Evolutionary conservation across 2,113 vertebrate genomes (phyloP).

Genomic region (Craseonycteris thonglongyai): DNA sequence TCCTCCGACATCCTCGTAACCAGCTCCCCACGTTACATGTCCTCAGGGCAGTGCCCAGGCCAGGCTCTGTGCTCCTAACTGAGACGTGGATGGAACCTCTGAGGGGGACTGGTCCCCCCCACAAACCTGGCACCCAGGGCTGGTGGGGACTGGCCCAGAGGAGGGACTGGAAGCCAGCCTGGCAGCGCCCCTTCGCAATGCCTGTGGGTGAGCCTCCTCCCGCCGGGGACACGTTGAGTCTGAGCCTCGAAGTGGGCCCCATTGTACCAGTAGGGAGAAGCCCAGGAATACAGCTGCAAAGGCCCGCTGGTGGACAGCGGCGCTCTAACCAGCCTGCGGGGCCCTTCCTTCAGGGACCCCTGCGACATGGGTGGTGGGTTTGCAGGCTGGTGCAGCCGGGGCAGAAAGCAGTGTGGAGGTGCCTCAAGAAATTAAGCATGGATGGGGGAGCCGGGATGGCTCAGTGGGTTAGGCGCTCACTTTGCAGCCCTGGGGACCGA

Average conservation of each 20-base stretch:
- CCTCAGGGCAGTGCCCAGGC: neutral
- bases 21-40: neutral
- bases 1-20: neutral
- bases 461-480: no score
- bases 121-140: neutral
- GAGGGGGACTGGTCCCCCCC: neutral
- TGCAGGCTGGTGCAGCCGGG: no score
- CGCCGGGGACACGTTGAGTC: neutral
- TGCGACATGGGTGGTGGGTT: no score
- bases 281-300: neutral
- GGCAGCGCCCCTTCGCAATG: neutral
- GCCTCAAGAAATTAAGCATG: no score
- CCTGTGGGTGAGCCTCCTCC: neutral
- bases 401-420: no score
- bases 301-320: neutral
- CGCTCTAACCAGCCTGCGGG: neutral
- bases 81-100: neutral
- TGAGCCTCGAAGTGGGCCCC: neutral
- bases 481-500: no score
- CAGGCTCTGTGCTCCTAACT: neutral
- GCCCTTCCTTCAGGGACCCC: neutral
- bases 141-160: neutral
- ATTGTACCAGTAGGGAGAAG: neutral
- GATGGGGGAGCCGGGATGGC: no score
- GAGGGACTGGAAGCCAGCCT: neutral